Evolutionary conservation across 2,113 vertebrate genomes (phyloP).

Genomic region (Alaudala cheleensis): DNA sequence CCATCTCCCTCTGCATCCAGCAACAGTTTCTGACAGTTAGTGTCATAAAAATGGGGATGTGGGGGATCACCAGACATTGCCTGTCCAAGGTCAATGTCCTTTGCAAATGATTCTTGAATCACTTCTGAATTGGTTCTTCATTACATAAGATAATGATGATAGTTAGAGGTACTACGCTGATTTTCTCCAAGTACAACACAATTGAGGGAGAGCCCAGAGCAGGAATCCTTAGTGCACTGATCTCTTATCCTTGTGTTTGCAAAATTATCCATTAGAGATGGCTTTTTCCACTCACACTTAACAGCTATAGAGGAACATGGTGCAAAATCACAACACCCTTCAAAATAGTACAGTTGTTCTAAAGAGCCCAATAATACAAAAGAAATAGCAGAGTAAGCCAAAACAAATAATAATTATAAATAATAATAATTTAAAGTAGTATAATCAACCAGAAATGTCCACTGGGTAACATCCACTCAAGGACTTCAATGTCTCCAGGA

Average conservation of each 20-base stretch:
- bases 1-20: neutral
- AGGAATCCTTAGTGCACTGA: neutral
- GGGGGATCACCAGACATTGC: neutral
- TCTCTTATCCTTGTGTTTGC: neutral
- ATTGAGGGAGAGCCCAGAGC: neutral
- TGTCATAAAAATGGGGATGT: neutral
- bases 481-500: neutral
- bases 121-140: neutral
- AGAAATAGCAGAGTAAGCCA: neutral
- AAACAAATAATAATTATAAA: neutral
- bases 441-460: neutral
- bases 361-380: neutral
- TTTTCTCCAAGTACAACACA: neutral
- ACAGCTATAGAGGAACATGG: neutral
- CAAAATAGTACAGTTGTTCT: neutral
- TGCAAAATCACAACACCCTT: neutral
- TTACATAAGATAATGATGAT: neutral
- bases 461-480: neutral
- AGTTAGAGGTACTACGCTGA: neutral
- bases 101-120: neutral
- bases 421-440: neutral
- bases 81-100: no score
- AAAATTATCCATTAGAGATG: neutral
- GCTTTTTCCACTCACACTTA: neutral
- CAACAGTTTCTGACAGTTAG: neutral